phyloP scores from a whole-genome alignment of 2,113 vertebrate genomes.

The Oncorhynchus tshawytscha region DNA sequence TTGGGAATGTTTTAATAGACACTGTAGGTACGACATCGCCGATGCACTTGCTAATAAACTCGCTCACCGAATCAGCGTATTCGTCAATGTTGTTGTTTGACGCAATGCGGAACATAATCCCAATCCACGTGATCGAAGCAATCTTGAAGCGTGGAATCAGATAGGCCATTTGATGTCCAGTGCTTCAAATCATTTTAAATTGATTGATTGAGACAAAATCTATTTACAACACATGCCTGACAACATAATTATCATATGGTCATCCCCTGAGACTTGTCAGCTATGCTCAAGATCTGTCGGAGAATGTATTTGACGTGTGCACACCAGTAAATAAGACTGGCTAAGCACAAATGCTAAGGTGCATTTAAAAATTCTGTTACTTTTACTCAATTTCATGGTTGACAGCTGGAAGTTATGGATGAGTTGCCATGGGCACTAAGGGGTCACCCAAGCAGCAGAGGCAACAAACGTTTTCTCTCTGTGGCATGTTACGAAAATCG shows the following conservation, averaged over 20 bases:
- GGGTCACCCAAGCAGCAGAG: not conserved
- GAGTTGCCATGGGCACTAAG: constrained; percentile 20
- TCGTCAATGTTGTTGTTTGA: too few relatives aligned
- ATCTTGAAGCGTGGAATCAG: too few relatives aligned
- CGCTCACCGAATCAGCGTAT: too few relatives aligned
- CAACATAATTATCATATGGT: too few relatives aligned
- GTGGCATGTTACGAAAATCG: constrained; percentile 20
- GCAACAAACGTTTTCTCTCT: constrained; percentile 17
- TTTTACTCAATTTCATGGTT: constrained; percentile 37
- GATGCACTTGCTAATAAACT: too few relatives aligned
- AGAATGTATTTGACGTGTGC: not conserved
- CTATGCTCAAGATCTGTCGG: not conserved
- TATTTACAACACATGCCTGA: not conserved
- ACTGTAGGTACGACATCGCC: too few relatives aligned
- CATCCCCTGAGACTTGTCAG: not conserved
- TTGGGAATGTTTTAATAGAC: too few relatives aligned
- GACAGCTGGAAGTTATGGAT: constrained; percentile 29
- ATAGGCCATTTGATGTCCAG: not conserved
- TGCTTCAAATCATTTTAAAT: not conserved
- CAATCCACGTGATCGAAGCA: too few relatives aligned
- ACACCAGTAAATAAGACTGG: constrained; percentile 7
- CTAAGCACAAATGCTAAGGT: constrained; percentile 9
- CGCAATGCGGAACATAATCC: too few relatives aligned
- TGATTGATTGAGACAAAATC: not conserved
- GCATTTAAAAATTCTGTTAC: constrained; percentile 28